Evolutionary conservation across 2,113 vertebrate genomes (phyloP), one percentile per base, ranked within the genome.

Genomic region (Trogon melanurus): DNA sequence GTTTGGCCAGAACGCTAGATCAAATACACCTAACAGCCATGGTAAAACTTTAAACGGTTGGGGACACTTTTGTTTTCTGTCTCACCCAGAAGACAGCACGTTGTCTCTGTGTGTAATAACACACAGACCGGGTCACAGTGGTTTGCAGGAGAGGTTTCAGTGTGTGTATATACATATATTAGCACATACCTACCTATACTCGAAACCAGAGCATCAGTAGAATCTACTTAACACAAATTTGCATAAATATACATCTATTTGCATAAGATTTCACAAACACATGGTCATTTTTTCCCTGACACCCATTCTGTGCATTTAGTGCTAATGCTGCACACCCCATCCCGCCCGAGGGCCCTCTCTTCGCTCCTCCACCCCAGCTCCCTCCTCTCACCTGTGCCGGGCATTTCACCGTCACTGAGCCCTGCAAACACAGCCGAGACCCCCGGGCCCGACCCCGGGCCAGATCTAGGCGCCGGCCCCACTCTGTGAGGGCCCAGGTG

Each of bases 211-310:
- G 23, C 79, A 73, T 54, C 67, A 57, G 69, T 44, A 71, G 92
- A 85, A 92, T 86, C 60, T 66, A 60, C 75, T 97, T 96, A 94
- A 73, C 79, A 78, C 76, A 70, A 6, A 92, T 92, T 86, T 93
- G 48, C 92, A 97, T 96, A 73, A 80, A 95, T 93, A 84, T 80
- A 62, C 79, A 91, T 62, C 6, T 0, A 62, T 97, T 93, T 93
- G 56, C 92, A 92, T 94, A 32, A 8, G 14, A 88, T 88, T 65
- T 78, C 45, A 54, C 30, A 80, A 95, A 58, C 18, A 34, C 71
- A 13, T 1, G 72, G 88, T 73, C 91, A 73, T 73, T 80, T 85
- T 79, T 50, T 34, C 66, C 66, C 56, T 7, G 32, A 73, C n/a
- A 58, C 53, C 34, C 36, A 15, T 73, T 21, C 41, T 9, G 3